Percentiles rank a stretch among this genome's conserved stretches.
These are phyloP conservation scores for Psittacula cyanocephala DNA, from an alignment of 2,113 vertebrate genomes.

Conservation along the genomic window DNA sequence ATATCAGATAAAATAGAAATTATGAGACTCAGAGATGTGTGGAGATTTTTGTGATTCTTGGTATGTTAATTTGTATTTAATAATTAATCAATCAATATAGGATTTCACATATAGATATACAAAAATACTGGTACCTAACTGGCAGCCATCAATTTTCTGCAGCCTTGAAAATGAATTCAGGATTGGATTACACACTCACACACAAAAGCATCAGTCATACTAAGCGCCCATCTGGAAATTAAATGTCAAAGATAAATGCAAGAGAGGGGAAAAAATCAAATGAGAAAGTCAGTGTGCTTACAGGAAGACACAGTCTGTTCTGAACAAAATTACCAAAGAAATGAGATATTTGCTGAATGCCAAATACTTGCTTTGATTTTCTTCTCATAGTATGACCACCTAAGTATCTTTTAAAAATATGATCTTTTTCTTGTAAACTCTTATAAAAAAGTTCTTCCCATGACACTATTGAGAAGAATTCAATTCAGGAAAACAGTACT, in stretches of 20 bases:
- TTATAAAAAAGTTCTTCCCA: background rate
- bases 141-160: background rate
- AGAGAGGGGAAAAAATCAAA: constrained; percentile 25
- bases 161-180: constrained; percentile 46
- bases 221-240: constrained; percentile 72
- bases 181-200: constrained; percentile 17
- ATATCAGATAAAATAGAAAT: background rate
- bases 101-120: background rate
- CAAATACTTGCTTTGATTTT: constrained; percentile 18
- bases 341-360: constrained; percentile 41
- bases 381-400: background rate
- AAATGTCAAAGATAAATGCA: constrained; percentile 73
- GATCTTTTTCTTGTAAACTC: background rate
- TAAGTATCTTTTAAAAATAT: background rate
- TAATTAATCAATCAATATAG: constrained; percentile 7
- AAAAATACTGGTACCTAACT: background rate
- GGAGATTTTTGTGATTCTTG: background rate
- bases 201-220: constrained; percentile 48
- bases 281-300: constrained; percentile 55
- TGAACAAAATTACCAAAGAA: constrained; percentile 58
- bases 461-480: background rate
- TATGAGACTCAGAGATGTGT: background rate
- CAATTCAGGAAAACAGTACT: background rate
- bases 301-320: constrained; percentile 65
- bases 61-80: background rate